Conservation (phyloP, 2,113 vertebrate genomes). For the Sminthopsis crassicaudata region DNA sequence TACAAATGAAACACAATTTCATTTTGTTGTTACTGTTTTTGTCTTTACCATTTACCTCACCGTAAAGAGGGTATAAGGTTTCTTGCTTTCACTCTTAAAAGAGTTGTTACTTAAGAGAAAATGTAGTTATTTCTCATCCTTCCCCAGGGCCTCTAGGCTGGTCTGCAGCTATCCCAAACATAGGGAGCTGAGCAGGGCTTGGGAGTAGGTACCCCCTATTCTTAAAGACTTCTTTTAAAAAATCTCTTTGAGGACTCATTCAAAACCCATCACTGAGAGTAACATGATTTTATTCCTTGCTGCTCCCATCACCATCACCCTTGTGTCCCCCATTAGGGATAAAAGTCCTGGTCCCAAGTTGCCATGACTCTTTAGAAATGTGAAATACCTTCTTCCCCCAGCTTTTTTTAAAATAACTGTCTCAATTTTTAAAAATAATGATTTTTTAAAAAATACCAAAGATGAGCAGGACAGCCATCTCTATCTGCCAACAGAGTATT, state of each 20-base stretch:
- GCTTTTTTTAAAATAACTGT: neutral
- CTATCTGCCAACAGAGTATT: neutral
- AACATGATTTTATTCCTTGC: neutral
- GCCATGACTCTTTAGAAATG: neutral
- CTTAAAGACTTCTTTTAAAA: neutral
- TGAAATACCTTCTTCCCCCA: neutral
- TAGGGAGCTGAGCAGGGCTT: neutral
- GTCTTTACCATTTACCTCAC: neutral
- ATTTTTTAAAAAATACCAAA: neutral
- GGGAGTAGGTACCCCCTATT: neutral
- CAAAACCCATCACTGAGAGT: neutral
- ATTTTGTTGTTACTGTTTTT: neutral
- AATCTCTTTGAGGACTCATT: accelerated
- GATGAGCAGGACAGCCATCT: neutral
- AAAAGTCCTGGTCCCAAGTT: neutral
- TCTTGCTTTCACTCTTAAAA: neutral
- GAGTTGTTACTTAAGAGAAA: neutral
- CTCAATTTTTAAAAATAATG: neutral
- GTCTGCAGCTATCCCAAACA: neutral
- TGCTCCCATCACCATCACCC: neutral
- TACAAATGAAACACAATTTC: neutral
- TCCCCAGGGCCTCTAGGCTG: neutral
- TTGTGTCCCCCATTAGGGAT: neutral
- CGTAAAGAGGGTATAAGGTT: neutral
- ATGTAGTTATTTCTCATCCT: neutral